Evolutionary conservation across 2,113 vertebrate species (phyloP), one percentile per base, ranked within the genome.

Genomic region (Aegithalos caudatus): DNA sequence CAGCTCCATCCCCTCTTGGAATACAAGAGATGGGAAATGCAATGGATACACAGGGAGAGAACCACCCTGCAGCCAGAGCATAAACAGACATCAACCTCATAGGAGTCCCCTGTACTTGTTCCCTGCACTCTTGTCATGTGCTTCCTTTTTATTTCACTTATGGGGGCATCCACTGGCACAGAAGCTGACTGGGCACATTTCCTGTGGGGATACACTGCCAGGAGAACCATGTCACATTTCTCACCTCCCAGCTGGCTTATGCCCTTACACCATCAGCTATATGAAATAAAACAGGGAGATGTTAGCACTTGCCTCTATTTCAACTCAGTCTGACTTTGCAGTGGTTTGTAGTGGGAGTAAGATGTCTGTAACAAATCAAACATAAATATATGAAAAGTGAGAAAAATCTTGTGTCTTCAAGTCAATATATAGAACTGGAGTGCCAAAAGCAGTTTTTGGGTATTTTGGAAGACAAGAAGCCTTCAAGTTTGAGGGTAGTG

Each of bases 141-240:
- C 16, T 71, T 57, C 16, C 7, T 12, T 84, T 60, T 79, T 8
- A 51, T 58, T 85, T 54, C 19, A 25, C 21, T 71, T 35, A 23
- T 0, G 3, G 16, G 13, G 6, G 4, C 37, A 78, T 29, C 38
- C 16, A 1, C 1, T 31, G 47, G 17, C 33, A 37, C 12, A 61
- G 72, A 61, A n/a, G 24, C 17, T 51, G 35, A 10, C 15, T 12
- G 28, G 23, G 40, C n/a, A 56, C 15, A 11, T 65, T 80, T 48
- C 40, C 45, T 62, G 33, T 54, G 44, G 54, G 61, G 42, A 56
- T 4, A 14, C 14, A n/a, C 25, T 56, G 25, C 37, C 27, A 76
- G 45, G 54, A 28, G 33, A 13, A 18, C 18, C 16, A 1, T 6
- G 35, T 14, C 27, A 16, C 9, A 4, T 14, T 81, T 71, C 66